phyloP scores from a whole-genome alignment of 2,888 invertebrate species.

The Agelastica alni region DNA sequence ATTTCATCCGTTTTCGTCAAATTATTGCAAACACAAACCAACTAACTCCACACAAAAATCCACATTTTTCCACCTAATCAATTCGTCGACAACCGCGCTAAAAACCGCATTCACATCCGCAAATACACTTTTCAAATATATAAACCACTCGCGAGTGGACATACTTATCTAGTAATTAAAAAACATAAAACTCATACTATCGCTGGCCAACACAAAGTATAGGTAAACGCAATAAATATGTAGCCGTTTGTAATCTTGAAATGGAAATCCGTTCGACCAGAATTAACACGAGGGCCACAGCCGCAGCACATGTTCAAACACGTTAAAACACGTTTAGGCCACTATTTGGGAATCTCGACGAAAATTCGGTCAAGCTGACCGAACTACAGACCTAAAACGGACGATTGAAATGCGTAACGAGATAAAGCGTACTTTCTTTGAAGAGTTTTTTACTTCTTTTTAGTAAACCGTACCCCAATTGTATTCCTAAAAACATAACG shows the following conservation, averaged over 20 bases:
- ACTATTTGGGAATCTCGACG: background rate
- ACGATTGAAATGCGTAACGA: too few relatives aligned
- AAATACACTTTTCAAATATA: conserved; percentile 15
- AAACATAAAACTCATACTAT: conserved; percentile 48
- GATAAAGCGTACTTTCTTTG: too few relatives aligned
- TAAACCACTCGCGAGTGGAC: conserved; percentile 14
- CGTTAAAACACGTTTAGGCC: conserved; percentile 18
- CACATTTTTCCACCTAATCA: too few relatives aligned
- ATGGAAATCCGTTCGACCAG: conserved; percentile 48
- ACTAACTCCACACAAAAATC: too few relatives aligned
- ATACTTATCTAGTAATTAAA: conserved; percentile 33
- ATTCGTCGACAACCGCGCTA: background rate
- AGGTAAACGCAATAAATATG: conserved; percentile 51
- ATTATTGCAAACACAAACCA: too few relatives aligned
- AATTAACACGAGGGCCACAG: conserved; percentile 20
- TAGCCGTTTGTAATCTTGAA: conserved; percentile 49
- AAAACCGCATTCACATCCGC: background rate
- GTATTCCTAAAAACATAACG: too few relatives aligned
- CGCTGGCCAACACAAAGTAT: conserved; percentile 43
- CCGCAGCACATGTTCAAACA: conserved; percentile 27
- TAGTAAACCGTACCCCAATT: too few relatives aligned
- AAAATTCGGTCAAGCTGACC: background rate
- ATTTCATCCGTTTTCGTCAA: too few relatives aligned
- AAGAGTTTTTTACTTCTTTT: too few relatives aligned
- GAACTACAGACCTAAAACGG: too few relatives aligned